A percentile compares a stretch with the other conserved stretches of the same genome.
phyloP scores from a whole-genome alignment of 2,888 invertebrate genomes.

The Teinopalpus imperialis region DNA sequence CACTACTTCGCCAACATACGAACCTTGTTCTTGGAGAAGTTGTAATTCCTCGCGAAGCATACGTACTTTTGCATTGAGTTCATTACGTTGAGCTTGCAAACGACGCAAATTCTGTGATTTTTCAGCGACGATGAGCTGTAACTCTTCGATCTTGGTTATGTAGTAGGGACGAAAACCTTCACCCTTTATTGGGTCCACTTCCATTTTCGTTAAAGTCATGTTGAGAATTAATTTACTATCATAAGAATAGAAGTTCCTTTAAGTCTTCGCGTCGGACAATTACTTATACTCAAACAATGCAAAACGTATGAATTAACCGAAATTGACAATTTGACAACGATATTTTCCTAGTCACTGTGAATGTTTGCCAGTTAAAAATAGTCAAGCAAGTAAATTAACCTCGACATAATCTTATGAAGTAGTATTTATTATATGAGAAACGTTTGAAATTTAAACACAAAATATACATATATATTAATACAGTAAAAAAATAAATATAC shows the following conservation, averaged over 20 bases:
- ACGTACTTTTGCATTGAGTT: slow-evolving; percentile 99
- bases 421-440: no score
- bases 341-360: slow-evolving; percentile 56
- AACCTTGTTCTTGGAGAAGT: slow-evolving; percentile 97
- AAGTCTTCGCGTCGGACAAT: slow-evolving; percentile 4
- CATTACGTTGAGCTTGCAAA: slow-evolving; percentile 98
- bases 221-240: slow-evolving; percentile 36
- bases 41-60: slow-evolving; percentile 98
- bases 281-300: slow-evolving; percentile 1
- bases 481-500: no score
- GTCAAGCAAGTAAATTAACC: not conserved
- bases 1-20: slow-evolving; percentile 99
- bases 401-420: no score
- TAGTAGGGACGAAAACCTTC: slow-evolving; percentile 98
- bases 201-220: slow-evolving; percentile 84
- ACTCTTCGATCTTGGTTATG: slow-evolving; percentile 98
- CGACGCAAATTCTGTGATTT: slow-evolving; percentile 98
- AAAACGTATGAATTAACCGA: slow-evolving; percentile 2
- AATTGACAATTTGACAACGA: slow-evolving; percentile 34
- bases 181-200: slow-evolving; percentile 87
- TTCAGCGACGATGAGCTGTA: slow-evolving; percentile 97
- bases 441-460: no score
- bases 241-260: slow-evolving; percentile 8
- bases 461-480: no score
- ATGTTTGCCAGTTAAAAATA: slow-evolving; percentile 10